Evolutionary conservation across 2,888 invertebrate species (phyloP), one percentile per base, ranked within the genome.

Genomic region (Nomada ferruginata): DNA sequence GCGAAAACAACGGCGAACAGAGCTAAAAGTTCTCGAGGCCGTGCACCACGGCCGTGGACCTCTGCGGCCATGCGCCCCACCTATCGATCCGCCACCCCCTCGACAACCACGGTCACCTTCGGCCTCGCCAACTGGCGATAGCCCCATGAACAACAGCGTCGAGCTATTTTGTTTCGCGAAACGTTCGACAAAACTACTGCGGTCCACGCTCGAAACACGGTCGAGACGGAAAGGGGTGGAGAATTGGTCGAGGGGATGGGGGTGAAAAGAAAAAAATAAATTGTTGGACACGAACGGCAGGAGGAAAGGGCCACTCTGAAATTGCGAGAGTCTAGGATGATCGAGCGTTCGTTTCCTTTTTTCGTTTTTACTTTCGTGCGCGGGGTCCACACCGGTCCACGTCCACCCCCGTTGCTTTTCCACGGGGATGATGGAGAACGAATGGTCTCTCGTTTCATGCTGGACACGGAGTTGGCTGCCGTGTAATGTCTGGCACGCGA

Each of bases 21-120:
- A 76, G 73, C 47, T 63, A 73, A 79, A 88, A 85, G 78, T 87
- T 90, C 89, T 90, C 86, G 90, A 89, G 60, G 82, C 73, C 77
- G 84, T 82, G 79, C 85, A 78, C 72, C 86, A 68, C 83, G 85
- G 64, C 66, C 77, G 84, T 82, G 79, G 86, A 78, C 72, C 86
- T 88, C 86, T 86, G 86, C 86, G 89, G 91, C 89, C 91, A 91
- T 91, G 91, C 91, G 91, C 90, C 79, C 80, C 83, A 85, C 82
- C 87, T 90, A 91, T 91, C 91, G 91, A 91, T 91, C 91, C 90
- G 26, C 53, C 85, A 73, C 76, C 57, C 76, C 50, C 61, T 63
- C 76, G 47, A 18, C 61, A 26, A 15, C 61, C 70, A 69, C 66
- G 75, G 70, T 79, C 83, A 76, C 60, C 74, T 60, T 63, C 61